Conservation (phyloP, 2,797 vertebrate species). For the Oreortyx pictus region DNA sequence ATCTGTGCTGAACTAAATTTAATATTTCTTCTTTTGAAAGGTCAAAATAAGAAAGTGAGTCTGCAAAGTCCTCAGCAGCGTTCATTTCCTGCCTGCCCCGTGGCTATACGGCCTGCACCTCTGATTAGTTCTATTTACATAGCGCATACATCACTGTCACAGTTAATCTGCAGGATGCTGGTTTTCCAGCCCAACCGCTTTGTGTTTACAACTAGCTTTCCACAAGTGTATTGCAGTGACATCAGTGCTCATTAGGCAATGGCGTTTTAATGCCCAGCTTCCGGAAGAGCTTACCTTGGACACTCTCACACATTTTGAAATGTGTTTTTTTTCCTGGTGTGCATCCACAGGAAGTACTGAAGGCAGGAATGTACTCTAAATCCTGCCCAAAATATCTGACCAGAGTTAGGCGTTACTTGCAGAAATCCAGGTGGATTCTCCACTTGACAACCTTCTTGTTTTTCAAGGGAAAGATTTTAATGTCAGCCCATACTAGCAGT, state of each 20-base stretch:
- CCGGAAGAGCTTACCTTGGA: not conserved
- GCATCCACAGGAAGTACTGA: constrained; percentile 1
- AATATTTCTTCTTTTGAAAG: not conserved
- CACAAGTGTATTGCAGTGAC: not conserved
- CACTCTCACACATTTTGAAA: not conserved
- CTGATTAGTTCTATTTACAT: constrained; percentile 40
- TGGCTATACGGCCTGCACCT: not conserved
- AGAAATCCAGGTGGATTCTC: not conserved
- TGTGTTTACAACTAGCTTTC: not conserved
- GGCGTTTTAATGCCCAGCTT: not conserved
- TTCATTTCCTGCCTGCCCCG: constrained; percentile 38
- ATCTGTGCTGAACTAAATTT: not conserved
- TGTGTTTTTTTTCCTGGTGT: too few relatives aligned
- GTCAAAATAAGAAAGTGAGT: constrained; percentile 43
- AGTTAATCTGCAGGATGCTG: constrained; percentile 50
- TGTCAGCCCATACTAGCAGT: not conserved
- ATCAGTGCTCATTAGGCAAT: not conserved
- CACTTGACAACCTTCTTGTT: not conserved
- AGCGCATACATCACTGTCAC: constrained; percentile 7
- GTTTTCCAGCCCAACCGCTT: not conserved
- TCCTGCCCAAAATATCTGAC: not conserved
- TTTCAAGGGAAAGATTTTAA: not conserved
- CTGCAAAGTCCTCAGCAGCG: constrained; percentile 3
- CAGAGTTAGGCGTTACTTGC: not conserved
- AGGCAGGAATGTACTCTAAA: not conserved